phyloP scores from a whole-genome alignment of 2,888 invertebrate genomes.

The Camptogramma bilineatum region DNA sequence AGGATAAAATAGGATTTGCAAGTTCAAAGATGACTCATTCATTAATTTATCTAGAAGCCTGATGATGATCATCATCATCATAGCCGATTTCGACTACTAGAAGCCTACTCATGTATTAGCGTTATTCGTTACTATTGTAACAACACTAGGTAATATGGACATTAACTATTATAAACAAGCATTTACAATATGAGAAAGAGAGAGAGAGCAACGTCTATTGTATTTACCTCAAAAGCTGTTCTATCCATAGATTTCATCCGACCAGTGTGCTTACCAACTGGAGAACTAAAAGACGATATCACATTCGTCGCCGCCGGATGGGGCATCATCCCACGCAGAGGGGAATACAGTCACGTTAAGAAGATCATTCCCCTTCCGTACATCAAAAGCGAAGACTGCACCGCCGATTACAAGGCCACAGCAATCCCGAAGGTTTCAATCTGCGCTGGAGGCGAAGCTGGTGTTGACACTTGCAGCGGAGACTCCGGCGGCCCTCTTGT shows the following conservation, averaged over 20 bases:
- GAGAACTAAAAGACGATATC: constrained; percentile 35
- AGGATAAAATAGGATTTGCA: too few relatives aligned
- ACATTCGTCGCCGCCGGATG: constrained; percentile 61
- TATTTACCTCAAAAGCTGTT: neutral
- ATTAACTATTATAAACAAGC: too few relatives aligned
- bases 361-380: constrained; percentile 59
- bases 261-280: constrained; percentile 62
- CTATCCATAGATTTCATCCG: constrained; percentile 63
- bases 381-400: constrained; percentile 50
- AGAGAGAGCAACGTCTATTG: too few relatives aligned
- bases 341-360: constrained; percentile 56
- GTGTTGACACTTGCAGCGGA: constrained; percentile 63
- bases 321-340: constrained; percentile 53
- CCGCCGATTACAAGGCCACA: constrained; percentile 45
- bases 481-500: constrained; percentile 69
- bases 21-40: too few relatives aligned
- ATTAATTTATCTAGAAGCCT: too few relatives aligned
- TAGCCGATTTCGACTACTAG: too few relatives aligned
- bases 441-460: constrained; percentile 64
- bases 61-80: too few relatives aligned
- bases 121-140: too few relatives aligned
- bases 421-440: constrained; percentile 54
- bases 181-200: too few relatives aligned
- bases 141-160: too few relatives aligned
- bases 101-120: too few relatives aligned